Evolutionary conservation across 1,140 invertebrate genomes (phyloP).

Genomic region (Brachionus paranguensis): DNA sequence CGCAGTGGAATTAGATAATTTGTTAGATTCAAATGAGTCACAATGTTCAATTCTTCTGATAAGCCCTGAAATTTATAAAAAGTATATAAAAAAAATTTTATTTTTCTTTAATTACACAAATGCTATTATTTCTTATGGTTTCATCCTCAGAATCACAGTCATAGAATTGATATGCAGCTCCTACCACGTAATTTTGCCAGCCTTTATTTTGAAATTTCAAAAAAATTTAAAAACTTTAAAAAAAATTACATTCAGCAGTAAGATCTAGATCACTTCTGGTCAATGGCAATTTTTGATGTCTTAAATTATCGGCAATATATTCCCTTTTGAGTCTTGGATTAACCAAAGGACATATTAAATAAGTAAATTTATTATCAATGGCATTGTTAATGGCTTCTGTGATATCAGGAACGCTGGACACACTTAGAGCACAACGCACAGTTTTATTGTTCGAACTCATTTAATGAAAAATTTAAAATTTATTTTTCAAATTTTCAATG

Average conservation of each 20-base stretch:
- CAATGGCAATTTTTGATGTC: slow-evolving; percentile 20
- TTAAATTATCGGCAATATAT: neutral
- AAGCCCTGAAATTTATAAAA: neutral
- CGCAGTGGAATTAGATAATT: slow-evolving; percentile 11
- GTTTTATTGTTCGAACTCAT: slow-evolving; percentile 5
- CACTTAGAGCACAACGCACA: slow-evolving; percentile 17
- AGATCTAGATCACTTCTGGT: slow-evolving; percentile 13
- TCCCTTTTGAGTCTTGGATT: slow-evolving; percentile 29
- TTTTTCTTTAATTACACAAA: neutral
- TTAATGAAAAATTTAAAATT: neutral
- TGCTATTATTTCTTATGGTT: neutral
- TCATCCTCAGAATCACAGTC: slow-evolving; percentile 26
- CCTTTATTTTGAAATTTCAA: neutral
- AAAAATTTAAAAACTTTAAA: neutral
- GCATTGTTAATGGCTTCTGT: neutral
- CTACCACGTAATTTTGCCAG: slow-evolving; percentile 38
- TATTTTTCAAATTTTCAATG: neutral
- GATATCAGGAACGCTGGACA: neutral
- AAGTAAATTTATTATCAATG: slow-evolving; percentile 28
- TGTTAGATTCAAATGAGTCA: slow-evolving; percentile 15
- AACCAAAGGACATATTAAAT: slow-evolving; percentile 30
- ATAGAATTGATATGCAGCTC: neutral
- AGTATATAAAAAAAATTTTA: neutral
- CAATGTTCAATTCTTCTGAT: slow-evolving; percentile 10
- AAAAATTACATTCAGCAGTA: slow-evolving; percentile 17